phyloP scores from a whole-genome alignment of 2,113 vertebrate species.

The Emydura subglobosa region DNA sequence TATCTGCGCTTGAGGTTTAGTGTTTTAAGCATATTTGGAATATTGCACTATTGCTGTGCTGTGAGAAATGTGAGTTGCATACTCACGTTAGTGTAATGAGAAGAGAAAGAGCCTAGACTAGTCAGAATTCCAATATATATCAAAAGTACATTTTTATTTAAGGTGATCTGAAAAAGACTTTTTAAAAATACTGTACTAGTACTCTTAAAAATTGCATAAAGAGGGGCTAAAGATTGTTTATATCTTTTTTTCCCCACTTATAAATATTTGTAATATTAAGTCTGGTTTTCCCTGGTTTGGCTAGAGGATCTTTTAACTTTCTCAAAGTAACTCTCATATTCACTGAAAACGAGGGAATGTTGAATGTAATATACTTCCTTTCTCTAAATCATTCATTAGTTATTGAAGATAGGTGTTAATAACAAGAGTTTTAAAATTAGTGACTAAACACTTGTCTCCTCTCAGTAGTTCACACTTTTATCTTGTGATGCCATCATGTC shows the following conservation, averaged over 20 bases:
- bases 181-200: too few relatives aligned
- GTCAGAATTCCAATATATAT: neutral
- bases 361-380: neutral
- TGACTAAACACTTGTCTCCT: neutral
- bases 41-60: neutral
- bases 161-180: neutral
- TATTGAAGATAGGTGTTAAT: neutral
- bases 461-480: neutral
- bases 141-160: neutral
- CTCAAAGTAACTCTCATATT: neutral
- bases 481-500: neutral
- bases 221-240: too few relatives aligned
- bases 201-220: too few relatives aligned
- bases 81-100: fast-evolving
- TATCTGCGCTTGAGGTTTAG: too few relatives aligned
- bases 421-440: neutral
- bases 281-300: neutral
- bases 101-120: neutral
- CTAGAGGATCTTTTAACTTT: neutral
- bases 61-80: neutral
- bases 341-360: neutral
- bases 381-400: neutral
- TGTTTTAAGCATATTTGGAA: neutral
- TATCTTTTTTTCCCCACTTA: neutral
- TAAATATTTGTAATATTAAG: neutral